Conservation (phyloP, 2,888 invertebrate genomes). For the Lepidocyrtinus sp. region DNA sequence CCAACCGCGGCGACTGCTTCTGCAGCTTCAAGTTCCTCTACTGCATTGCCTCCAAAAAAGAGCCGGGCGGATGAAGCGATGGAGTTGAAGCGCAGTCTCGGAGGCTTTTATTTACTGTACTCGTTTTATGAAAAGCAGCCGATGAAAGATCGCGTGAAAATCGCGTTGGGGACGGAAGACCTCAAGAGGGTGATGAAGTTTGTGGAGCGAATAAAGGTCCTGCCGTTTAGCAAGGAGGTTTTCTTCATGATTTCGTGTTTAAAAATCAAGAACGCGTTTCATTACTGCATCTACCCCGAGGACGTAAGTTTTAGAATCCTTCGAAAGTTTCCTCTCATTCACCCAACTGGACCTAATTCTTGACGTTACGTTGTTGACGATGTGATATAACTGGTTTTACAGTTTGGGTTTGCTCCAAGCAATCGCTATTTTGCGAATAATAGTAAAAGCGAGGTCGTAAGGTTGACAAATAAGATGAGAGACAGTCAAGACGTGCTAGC, state of each 20-base stretch:
- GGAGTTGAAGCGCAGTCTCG: slow-evolving; percentile 51
- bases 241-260: slow-evolving; percentile 33
- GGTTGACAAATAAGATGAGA: slow-evolving; percentile 39
- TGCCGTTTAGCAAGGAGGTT: not conserved
- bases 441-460: slow-evolving; percentile 36
- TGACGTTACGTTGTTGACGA: not conserved
- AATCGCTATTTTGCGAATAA: slow-evolving; percentile 47
- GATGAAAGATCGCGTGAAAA: slow-evolving; percentile 32
- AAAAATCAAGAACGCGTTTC: slow-evolving; percentile 19
- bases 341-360: too few relatives aligned
- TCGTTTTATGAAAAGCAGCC: slow-evolving; percentile 62
- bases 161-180: slow-evolving; percentile 35
- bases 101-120: slow-evolving; percentile 63
- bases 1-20: not conserved
- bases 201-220: not conserved
- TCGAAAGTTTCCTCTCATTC: too few relatives aligned
- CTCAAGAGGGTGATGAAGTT: slow-evolving; percentile 9
- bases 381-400: not conserved
- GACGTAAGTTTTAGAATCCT: slow-evolving; percentile 40
- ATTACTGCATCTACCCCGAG: slow-evolving; percentile 25
- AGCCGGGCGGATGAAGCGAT: slow-evolving; percentile 3
- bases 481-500: slow-evolving; percentile 52
- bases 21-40: too few relatives aligned
- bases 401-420: slow-evolving; percentile 48
- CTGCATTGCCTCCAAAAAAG: not conserved